These are phyloP conservation scores for Poecilus cupreus DNA, from an alignment of 2,888 invertebrate species.

Conservation along the genomic window DNA sequence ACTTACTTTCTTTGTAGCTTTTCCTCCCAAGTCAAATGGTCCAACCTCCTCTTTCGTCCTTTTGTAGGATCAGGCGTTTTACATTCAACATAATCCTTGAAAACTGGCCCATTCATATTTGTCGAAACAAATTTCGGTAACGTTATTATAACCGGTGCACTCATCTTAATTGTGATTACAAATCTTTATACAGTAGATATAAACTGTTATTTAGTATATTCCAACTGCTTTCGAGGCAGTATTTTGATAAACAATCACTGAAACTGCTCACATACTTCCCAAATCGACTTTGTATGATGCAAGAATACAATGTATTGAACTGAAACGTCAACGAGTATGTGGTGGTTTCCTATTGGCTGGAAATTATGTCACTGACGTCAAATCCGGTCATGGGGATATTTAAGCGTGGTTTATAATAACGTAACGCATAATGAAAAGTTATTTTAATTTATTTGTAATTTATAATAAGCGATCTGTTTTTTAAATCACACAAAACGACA, in stretches of 20 bases:
- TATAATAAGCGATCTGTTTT: too few relatives aligned
- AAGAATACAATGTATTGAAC: conserved; percentile 26
- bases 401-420: too few relatives aligned
- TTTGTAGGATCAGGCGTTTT: background rate
- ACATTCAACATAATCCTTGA: conserved; percentile 52
- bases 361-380: conserved; percentile 60
- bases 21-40: conserved; percentile 90
- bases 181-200: background rate
- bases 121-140: conserved; percentile 33
- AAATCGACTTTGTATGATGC: conserved; percentile 14
- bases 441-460: too few relatives aligned
- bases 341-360: conserved; percentile 40
- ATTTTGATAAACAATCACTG: background rate
- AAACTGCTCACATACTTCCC: background rate
- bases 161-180: conserved; percentile 16
- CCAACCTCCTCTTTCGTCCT: conserved; percentile 81
- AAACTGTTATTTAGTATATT: too few relatives aligned
- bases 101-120: conserved; percentile 21
- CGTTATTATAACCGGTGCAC: conserved; percentile 39
- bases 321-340: conserved; percentile 20
- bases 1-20: conserved; percentile 91
- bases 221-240: background rate
- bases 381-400: too few relatives aligned
- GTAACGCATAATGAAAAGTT: too few relatives aligned
- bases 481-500: too few relatives aligned